Base-by-base conservation (phyloP, 2,888 invertebrate species). In the Acheta domesticus region DNA sequence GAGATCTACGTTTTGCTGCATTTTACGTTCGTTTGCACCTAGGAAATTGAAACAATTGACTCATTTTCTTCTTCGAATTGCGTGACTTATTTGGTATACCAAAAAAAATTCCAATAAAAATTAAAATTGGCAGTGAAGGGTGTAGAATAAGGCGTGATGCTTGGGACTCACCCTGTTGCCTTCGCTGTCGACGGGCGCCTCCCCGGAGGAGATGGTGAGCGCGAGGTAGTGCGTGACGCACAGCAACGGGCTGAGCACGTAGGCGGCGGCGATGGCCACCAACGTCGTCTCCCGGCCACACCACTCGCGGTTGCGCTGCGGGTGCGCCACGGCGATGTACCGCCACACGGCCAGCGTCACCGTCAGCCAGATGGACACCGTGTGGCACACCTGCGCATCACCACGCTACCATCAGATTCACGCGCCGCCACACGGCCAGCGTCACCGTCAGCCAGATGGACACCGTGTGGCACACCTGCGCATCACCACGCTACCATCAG, bases 201-300 rank as follows among this genome's bases (percentile, higher is more conserved):
- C 78, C 19, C 21, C 76, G 20, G 36, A 21, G 19, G 89, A 89
- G 83, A 96, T 93, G 82, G 92, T 91, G 85, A 94, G 93, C 1
- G 93, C 92, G 79, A 97, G 89, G 86, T 93, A 96, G 76, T 96
- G 94, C 0, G 97, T 97, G 83, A 94, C 90, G 87, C 95, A 95
- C 83, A 97, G 90, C 78, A 97, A 86, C 0, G 96, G 94, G 82
- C 96, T 96, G 77, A 93, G 90, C 21, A 96, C 86, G 87, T 96
- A 96, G 0, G 96, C 94, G 36, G 92, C 89, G 1, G 92, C 87
- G 80, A 96, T 94, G 2, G 95, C 93, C 48, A 91, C 86, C 20
- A 93, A 89, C 0, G 96, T 96, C 82, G 94, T 91, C 79, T 89
- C 89, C 89, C 93, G 92, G 84, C 91, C 94, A 85, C 96, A 97